Evolutionary conservation across 2,113 vertebrate genomes (phyloP), one percentile per base, ranked within the genome.

Genomic region (Rynchops niger): DNA sequence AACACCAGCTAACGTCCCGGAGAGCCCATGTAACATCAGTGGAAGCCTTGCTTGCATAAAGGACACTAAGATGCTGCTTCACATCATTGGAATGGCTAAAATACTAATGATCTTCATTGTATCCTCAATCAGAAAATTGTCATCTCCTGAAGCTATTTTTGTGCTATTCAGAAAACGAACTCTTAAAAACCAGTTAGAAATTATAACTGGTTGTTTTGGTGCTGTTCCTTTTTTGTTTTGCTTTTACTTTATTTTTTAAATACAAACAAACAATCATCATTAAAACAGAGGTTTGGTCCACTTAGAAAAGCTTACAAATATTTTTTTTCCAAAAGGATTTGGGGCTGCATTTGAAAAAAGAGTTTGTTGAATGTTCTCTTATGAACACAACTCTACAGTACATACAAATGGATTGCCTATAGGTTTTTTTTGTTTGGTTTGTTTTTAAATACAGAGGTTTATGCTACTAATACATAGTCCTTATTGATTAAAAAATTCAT

Each of bases 271-370:
- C 18, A 42, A 26, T 11, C 13, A 55, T 58, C 5, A 55, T 42
- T 86, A 80, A 95, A 92, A 53, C 42, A 42, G 49, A 82, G 47
- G 11, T 43, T 42, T 40, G 43, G 30, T 47, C 16, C 11, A 70
- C 90, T 52, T 61, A 47, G 45, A 85, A 71, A 90, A 78, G n/a
- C 71, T 86, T 84, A 71, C 27, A 74, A 74, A 69, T 40, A 71
- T 4, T 80, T 63, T 90, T 90, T 94, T 91, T 69, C 63, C 96
- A 89, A 95, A 86, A 27, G 73, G 59, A 55, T 87, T 82, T 96
- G 74, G 58, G 6, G 34, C 58, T 82, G 59, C 69, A 77, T 84
- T 96, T 96, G 78, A 85, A 79, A 97, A 78, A 38, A 52, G 32
- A 84, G 69, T 94, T 93, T 78, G 74, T 22, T 58, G 27, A 67